A percentile compares a stretch with the other conserved stretches of the same genome.
Conservation (phyloP, 2,113 vertebrate genomes). For the Regulus satrapa region DNA sequence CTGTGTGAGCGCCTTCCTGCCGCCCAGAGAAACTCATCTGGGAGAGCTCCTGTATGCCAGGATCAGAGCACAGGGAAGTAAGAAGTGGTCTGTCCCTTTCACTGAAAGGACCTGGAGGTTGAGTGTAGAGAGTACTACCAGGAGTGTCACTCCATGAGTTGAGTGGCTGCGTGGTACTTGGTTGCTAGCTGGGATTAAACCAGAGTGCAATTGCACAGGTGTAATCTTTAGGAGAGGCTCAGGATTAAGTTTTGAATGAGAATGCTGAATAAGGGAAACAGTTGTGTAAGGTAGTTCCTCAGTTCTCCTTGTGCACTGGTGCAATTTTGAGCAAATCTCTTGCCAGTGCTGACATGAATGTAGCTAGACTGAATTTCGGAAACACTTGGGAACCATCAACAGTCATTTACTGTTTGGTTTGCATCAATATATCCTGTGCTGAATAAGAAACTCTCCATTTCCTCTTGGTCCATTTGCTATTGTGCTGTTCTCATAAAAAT, state of each 20-base stretch:
- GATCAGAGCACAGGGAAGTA: neutral
- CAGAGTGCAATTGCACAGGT: neutral
- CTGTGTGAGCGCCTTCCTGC: neutral
- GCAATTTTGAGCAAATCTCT: neutral
- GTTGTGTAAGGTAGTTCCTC: neutral
- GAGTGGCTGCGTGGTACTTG: rapidly evolving
- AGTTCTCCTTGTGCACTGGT: neutral
- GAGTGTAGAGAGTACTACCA: neutral
- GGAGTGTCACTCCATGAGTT: neutral
- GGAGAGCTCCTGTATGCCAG: neutral
- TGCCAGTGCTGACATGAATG: neutral
- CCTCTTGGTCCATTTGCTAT: neutral
- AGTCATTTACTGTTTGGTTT: neutral
- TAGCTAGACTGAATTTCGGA: neutral
- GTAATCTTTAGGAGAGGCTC: neutral
- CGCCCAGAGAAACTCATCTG: neutral
- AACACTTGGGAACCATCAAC: neutral
- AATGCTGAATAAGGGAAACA: rapidly evolving
- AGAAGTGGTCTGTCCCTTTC: neutral
- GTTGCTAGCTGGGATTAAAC: neutral
- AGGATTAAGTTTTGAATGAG: neutral
- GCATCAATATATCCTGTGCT: neutral
- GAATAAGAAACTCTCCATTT: neutral
- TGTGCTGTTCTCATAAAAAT: neutral
- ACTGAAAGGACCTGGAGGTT: neutral